Conservation (phyloP, 35 echinoderm and acorn worm species). For the Heliocidaris tuberculata region DNA sequence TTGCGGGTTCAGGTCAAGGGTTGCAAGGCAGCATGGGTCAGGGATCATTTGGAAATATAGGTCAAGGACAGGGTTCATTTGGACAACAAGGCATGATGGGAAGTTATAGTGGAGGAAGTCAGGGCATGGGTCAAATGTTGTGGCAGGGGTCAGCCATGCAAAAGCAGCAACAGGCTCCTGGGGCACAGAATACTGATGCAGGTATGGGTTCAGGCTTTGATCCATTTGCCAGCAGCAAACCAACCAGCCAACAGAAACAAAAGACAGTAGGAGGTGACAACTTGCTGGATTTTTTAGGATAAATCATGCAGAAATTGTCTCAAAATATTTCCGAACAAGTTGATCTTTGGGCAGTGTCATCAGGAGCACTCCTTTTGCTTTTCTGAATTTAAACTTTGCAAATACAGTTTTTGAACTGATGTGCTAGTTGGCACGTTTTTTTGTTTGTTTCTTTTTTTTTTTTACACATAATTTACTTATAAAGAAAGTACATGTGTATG, state of each 20-base stretch:
- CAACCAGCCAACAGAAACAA: neutral
- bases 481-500: too few species aligned
- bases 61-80: neutral
- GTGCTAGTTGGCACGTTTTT: too few species aligned
- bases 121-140: slow-evolving; percentile 20
- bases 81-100: slow-evolving; percentile 55
- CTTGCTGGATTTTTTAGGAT: slow-evolving; percentile 63
- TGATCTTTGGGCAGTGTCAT: neutral
- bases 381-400: too few species aligned
- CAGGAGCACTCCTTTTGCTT: neutral
- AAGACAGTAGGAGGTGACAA: slow-evolving; percentile 17
- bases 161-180: neutral
- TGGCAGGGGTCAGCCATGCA: neutral
- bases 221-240: slow-evolving; percentile 15
- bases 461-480: too few species aligned
- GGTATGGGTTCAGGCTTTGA: slow-evolving; percentile 47
- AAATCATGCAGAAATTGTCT: neutral
- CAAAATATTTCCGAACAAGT: neutral
- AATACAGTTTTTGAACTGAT: too few species aligned
- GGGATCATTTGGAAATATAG: slow-evolving; percentile 22
- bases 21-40: slow-evolving; percentile 36
- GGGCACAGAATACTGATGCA: neutral
- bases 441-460: too few species aligned
- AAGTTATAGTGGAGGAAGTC: slow-evolving; percentile 36
- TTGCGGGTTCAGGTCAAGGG: slow-evolving; percentile 4